Evolutionary conservation across 1,140 invertebrate species (phyloP).

Genomic region (Globodera rostochiensis): DNA sequence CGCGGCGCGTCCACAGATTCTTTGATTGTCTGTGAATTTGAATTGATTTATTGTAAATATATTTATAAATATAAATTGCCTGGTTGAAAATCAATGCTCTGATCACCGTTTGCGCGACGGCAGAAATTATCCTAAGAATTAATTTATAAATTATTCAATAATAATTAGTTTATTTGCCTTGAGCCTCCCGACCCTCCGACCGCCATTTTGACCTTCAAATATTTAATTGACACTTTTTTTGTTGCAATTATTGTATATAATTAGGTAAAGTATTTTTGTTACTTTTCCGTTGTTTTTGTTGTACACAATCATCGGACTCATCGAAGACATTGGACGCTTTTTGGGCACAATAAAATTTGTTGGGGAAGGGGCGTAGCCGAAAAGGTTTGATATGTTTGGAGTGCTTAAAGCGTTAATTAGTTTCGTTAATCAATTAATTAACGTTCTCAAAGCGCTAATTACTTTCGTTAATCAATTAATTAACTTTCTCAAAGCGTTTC

Average conservation of each 20-base stretch:
- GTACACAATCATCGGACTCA: constrained; percentile 81
- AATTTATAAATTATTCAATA: neutral
- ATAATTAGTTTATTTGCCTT: neutral
- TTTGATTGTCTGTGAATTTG: constrained; percentile 75
- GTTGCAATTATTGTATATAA: neutral
- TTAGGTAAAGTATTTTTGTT: neutral
- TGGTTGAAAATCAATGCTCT: constrained; percentile 79
- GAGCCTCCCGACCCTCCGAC: constrained; percentile 75
- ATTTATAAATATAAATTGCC: neutral
- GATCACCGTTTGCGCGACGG: constrained; percentile 72
- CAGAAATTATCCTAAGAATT: constrained; percentile 35
- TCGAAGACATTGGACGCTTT: constrained; percentile 85
- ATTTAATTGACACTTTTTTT: neutral
- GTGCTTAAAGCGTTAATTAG: constrained; percentile 15
- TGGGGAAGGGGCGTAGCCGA: constrained; percentile 75
- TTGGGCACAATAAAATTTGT: constrained; percentile 78
- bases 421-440: neutral
- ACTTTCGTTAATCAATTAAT: neutral
- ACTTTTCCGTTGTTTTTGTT: constrained; percentile 74
- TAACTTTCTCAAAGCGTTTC: too few species aligned
- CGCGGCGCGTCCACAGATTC: constrained; percentile 82
- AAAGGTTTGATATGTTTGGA: constrained; percentile 73
- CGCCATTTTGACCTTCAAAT: constrained; percentile 66
- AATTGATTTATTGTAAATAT: constrained; percentile 32
- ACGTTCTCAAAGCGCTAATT: neutral